Evolutionary conservation across 1,140 invertebrate genomes (phyloP), one percentile per base, ranked within the genome.

Genomic region (Lasaia peninsularis): DNA sequence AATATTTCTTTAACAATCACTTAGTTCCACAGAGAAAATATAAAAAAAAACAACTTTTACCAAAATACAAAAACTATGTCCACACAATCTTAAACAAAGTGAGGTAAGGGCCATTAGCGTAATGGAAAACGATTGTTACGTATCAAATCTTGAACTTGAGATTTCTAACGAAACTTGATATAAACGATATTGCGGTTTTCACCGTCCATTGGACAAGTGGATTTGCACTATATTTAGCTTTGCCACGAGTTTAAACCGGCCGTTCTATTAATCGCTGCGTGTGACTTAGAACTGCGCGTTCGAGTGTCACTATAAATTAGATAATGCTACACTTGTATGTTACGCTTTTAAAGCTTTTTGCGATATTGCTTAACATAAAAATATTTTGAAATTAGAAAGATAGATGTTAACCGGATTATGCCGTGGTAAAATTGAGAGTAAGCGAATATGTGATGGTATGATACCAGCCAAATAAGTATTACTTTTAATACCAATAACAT

Each of bases 91-190:
- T n/a, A 48, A 48, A 48, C 20, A 48, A 44, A 48, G 44, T 48
- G 18, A 48, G 44, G 44, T 48, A 48, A 48, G 44, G 44, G 44
- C 44, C 44, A 48, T 48, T 48, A 48, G 35, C 57, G 50, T 34
- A 18, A 32, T 48, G 44, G 44, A 48, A 48, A 48, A 48, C 44
- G 44, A 48, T 24, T 48, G 20, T 48, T 48, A 48, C 44, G 44
- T 48, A 10, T 31, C 31, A 32, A 63, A 60, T 67, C 70, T 67
- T 73, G 68, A 73, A 73, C 71, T 73, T 70, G 67, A 62, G 61
- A 52, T 68, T 68, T 65, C 48, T 65, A 62, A 65, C 56, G 61
- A 65, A 69, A 73, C 44, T 24, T 51, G 50, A 58, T 58, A 53
- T 49, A 34, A 16, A 44, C 20, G 52, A 51, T 37, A 52, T 62